A percentile compares a stretch with the other conserved stretches of the same genome.
phyloP scores from a whole-genome alignment of 2,113 vertebrate genomes.

The Himantopus leucocephalus region DNA sequence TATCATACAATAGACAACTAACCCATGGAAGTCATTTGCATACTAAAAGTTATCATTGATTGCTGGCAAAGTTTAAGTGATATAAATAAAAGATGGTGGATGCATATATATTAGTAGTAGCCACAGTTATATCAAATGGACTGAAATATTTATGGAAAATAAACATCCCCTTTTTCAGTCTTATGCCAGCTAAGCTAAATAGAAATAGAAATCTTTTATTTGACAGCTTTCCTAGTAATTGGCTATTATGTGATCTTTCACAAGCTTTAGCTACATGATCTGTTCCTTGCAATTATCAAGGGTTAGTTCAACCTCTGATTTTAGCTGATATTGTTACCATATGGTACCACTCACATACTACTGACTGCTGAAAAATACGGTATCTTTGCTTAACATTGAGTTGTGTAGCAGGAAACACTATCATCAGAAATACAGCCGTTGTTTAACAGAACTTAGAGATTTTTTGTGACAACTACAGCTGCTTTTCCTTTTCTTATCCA shows the following conservation, averaged over 20 bases:
- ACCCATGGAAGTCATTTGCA: not conserved
- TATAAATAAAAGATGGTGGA: not conserved
- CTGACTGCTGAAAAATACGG: not conserved
- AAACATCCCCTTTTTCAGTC: not conserved
- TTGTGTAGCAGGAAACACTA: not conserved
- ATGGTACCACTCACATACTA: not conserved
- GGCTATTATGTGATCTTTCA: not conserved
- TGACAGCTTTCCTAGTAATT: not conserved
- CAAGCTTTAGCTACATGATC: not conserved
- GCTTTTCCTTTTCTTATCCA: constrained; percentile 13
- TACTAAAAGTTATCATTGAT: not conserved
- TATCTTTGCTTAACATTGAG: not conserved
- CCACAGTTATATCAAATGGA: not conserved
- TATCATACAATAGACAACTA: not conserved
- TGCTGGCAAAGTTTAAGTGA: not conserved
- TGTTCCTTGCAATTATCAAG: not conserved
- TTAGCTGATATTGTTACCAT: not conserved
- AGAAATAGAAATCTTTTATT: not conserved
- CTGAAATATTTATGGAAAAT: not conserved
- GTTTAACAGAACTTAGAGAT: not conserved
- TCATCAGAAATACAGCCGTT: not conserved
- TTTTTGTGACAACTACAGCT: not conserved
- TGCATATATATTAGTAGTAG: not conserved
- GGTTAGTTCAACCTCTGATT: not conserved
- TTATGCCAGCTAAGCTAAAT: not conserved